phyloP scores from a whole-genome alignment of 2,797 vertebrate genomes.

The Glossophaga mutica region DNA sequence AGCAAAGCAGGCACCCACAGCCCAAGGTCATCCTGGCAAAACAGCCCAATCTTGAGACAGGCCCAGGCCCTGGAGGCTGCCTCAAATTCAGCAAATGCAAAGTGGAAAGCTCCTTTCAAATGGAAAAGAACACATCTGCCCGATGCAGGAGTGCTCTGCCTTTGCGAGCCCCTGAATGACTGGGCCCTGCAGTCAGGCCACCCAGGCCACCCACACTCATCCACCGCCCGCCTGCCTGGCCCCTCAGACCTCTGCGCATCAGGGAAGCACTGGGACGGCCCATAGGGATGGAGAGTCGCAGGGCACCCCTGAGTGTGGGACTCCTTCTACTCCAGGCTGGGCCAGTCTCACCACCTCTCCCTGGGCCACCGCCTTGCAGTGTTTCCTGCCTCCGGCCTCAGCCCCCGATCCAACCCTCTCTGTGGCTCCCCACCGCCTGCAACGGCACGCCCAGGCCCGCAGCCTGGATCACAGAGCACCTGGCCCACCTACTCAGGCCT shows the following conservation, averaged over 20 bases:
- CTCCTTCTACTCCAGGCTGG: neutral
- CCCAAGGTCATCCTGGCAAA: neutral
- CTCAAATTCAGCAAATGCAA: neutral
- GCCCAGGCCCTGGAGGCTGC: neutral
- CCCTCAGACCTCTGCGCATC: neutral
- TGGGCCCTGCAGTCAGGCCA: neutral
- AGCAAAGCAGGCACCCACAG: neutral
- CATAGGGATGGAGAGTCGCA: neutral
- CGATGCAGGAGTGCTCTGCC: too few relatives aligned
- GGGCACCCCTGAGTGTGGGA: neutral
- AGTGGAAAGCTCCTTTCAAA: neutral
- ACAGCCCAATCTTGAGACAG: neutral
- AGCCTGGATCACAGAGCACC: neutral
- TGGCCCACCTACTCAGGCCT: neutral
- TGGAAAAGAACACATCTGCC: neutral
- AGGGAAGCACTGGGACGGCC: neutral
- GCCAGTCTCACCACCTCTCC: neutral
- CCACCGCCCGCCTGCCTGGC: neutral
- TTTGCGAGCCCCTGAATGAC: neutral
- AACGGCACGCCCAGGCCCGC: rapidly evolving
- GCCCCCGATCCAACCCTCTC: neutral
- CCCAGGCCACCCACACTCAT: neutral
- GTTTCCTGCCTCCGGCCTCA: neutral
- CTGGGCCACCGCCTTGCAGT: neutral
- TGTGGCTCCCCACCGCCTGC: neutral